Evolutionary conservation across 2,888 invertebrate genomes (phyloP), one percentile per base, ranked within the genome.

Genomic region (Andrena marginata): DNA sequence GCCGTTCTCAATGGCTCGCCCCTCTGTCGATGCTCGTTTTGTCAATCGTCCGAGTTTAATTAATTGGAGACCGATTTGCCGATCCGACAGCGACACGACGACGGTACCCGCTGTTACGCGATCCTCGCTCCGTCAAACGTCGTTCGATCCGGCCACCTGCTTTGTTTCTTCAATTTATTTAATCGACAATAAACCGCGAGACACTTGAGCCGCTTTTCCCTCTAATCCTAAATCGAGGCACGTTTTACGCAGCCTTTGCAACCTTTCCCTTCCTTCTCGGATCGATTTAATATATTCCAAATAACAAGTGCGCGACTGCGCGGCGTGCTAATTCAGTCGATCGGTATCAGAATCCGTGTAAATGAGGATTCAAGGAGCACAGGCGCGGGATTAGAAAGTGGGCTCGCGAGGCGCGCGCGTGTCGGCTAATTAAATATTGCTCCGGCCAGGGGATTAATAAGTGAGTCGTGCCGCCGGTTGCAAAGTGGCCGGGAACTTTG

Each of bases 31-130:
- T 26, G 26, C 62, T 59, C 60, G 29, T 84, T 85, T 77, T 72
- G 68, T 69, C 69, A 73, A 73, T 60, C 69, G 51, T 70, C 29
- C 78, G 54, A 42, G 56, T 51, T 56, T 80, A 83, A 85, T 87
- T 84, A 86, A 86, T 86, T 87, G 54, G 48, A 42, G 23, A 16
- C 62, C 60, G 76, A 80, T 79, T 68, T 35, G 26, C 48, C 48
- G 33, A 33, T 67, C 8, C n/a, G 48, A 59, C 56, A 42, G 49
- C 35, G 23, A 23, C 56, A 51, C 33, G 16, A 20, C 65, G 42
- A 20, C 2, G 31, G 5, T 33, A 23, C 20, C 8, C 8, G 23
- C 26, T 56, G 42, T 69, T 42, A 69, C 69, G 54, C 35, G 31
- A 33, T 31, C 51, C 20, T 67, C 54, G 54, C 51, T 35, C 31